Evolutionary conservation across 2,888 invertebrate genomes (phyloP), one percentile per base, ranked within the genome.

Genomic region (Pherbina coryleti): DNA sequence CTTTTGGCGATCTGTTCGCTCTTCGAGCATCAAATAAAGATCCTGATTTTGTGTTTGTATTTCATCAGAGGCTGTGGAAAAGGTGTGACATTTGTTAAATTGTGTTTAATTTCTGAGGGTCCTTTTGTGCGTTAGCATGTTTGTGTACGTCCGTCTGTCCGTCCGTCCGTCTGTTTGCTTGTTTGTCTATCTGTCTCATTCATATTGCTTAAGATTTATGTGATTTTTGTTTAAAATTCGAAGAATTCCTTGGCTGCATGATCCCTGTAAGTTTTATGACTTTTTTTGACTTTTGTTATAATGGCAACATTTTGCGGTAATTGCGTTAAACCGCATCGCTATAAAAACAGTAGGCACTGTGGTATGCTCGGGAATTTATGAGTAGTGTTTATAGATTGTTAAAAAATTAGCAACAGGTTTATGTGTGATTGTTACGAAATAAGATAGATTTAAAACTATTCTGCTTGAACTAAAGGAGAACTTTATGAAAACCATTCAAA

Each of bases 31-130:
- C 17, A n/a, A 55, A n/a, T 9, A 25, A 14, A 64, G 64, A 62
- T 19, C 67, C 9, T 67, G 67, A 67, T 25, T 31, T 64, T 64
- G 9, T 64, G 34, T 25, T 22, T 64, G 57, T 60, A 22, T 22
- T 28, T 22, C 57, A 22, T 22, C 57, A 22, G 51, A 69, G 49
- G 69, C 69, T 69, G 69, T 69, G 49, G 44, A 49, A 69, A 69
- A 79, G 79, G 79, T 79, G 79, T 79, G 79, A 79, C 79, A 79
- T 79, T 79, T 76, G 79, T 79, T 60, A 71, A 60, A 66, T 72
- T 75, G 34, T 72, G 71, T 60, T 57, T 57, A 72, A 57, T 72
- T 57, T 55, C 19, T 55, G 2, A 72, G 57, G 57, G 55, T 72
- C 57, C 72, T 55, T 72, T 14, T 64, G 64, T 64, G 28, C 17